Evolutionary conservation across 1,140 invertebrate genomes (phyloP).

Genomic region (Rhizoglyphus robini): DNA sequence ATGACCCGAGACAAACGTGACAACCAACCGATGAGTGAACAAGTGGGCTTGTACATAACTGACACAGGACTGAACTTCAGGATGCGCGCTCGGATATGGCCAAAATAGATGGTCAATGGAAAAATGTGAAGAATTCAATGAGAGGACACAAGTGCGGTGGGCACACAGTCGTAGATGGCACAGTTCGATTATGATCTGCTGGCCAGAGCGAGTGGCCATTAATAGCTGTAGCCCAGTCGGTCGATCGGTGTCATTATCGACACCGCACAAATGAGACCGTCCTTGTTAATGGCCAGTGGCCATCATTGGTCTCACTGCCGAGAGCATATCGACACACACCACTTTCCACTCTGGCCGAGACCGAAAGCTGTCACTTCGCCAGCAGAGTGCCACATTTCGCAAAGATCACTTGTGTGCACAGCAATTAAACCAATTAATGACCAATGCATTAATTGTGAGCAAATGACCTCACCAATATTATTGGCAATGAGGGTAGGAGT

Average conservation of each 20-base stretch:
- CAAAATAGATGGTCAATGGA: not conserved
- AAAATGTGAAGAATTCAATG: not conserved
- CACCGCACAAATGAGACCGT: not conserved
- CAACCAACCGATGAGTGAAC: not conserved
- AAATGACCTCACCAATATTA: too few species aligned
- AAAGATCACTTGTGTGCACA: not conserved
- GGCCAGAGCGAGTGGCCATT: not conserved
- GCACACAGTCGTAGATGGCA: not conserved
- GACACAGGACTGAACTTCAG: not conserved
- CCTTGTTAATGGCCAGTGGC: not conserved
- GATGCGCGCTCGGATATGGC: not conserved
- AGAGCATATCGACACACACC: not conserved
- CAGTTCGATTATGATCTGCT: not conserved
- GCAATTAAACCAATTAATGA: not conserved
- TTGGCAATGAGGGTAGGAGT: too few species aligned
- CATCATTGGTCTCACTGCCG: not conserved
- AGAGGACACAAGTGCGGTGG: too few species aligned
- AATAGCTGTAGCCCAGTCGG: not conserved
- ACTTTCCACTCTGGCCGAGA: not conserved
- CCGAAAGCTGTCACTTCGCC: not conserved
- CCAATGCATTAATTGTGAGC: too few species aligned
- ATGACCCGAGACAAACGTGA: not conserved
- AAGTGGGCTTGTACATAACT: not conserved
- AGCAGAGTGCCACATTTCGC: not conserved
- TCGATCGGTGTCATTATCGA: not conserved